These are phyloP conservation scores for Kradibia gibbosae DNA, from an alignment of 1,140 invertebrate genomes.

Conservation along the genomic window DNA sequence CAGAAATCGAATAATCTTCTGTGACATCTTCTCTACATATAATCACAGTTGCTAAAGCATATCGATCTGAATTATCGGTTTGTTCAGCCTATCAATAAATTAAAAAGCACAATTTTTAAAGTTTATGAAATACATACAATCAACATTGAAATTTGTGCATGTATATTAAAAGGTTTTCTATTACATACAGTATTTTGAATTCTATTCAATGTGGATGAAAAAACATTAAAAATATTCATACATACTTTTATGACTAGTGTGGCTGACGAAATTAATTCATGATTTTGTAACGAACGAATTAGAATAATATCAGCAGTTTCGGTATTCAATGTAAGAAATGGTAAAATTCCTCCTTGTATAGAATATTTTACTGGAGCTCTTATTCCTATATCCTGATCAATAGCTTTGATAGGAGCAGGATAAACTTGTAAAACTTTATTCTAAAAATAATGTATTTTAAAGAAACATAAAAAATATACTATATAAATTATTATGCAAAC, in stretches of 20 bases:
- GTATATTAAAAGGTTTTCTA: too few relatives aligned
- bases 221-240: neutral
- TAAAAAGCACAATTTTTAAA: neutral
- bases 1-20: constrained; percentile 63
- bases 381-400: constrained; percentile 88
- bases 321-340: constrained; percentile 73
- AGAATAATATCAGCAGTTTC: constrained; percentile 77
- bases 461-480: too few relatives aligned
- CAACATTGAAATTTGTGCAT: too few relatives aligned
- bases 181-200: neutral
- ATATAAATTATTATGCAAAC: too few relatives aligned
- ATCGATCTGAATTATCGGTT: constrained; percentile 89
- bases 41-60: constrained; percentile 86
- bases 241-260: constrained; percentile 82
- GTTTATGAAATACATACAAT: too few relatives aligned
- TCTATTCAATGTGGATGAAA: neutral
- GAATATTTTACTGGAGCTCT: constrained; percentile 83
- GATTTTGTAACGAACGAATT: constrained; percentile 75
- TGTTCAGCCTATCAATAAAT: constrained; percentile 81
- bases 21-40: constrained; percentile 74
- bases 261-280: constrained; percentile 78
- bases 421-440: constrained; percentile 75
- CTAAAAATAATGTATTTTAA: constrained; percentile 63
- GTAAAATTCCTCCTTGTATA: constrained; percentile 71
- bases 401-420: constrained; percentile 78